phyloP scores from a whole-genome alignment of 2,113 vertebrate genomes.

The Boleophthalmus pectinirostris region DNA sequence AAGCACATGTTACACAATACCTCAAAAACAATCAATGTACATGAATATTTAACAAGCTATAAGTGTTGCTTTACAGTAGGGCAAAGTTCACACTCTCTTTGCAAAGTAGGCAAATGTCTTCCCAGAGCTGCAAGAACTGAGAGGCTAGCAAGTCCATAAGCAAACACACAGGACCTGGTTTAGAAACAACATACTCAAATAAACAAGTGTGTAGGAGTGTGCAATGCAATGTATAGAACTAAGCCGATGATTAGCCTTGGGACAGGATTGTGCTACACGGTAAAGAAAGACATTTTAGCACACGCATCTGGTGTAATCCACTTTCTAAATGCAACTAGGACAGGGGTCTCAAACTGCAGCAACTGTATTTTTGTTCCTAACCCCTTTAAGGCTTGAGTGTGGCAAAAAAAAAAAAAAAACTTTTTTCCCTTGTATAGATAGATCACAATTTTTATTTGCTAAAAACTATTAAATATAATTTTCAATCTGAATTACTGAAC shows the following conservation, averaged over 20 bases:
- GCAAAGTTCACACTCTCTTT: constrained; percentile 35
- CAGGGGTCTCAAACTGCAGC: background rate
- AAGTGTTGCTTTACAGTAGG: constrained; percentile 24
- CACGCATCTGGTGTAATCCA: constrained; percentile 42
- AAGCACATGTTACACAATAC: constrained; percentile 36
- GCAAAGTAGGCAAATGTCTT: constrained; percentile 31
- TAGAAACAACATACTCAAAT: constrained; percentile 50
- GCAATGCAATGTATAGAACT: constrained; percentile 50
- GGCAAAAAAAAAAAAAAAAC: background rate
- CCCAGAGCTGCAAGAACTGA: constrained; percentile 29
- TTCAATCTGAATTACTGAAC: no score
- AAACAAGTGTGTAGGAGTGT: constrained; percentile 57
- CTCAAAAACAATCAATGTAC: constrained; percentile 39
- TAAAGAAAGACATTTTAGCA: constrained; percentile 36
- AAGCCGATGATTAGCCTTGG: constrained; percentile 64
- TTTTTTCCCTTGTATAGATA: background rate
- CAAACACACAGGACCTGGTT: constrained; percentile 36
- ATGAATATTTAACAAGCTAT: constrained; percentile 41
- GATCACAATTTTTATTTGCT: no score
- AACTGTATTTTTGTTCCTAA: background rate
- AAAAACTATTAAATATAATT: no score
- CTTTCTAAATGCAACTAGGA: constrained; percentile 12
- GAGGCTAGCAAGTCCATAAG: constrained; percentile 33
- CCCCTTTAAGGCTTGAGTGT: no score
- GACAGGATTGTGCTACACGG: constrained; percentile 58